These are phyloP conservation scores for Ornithoptera priamus DNA, from an alignment of 2,888 invertebrate genomes.

Conservation along the genomic window DNA sequence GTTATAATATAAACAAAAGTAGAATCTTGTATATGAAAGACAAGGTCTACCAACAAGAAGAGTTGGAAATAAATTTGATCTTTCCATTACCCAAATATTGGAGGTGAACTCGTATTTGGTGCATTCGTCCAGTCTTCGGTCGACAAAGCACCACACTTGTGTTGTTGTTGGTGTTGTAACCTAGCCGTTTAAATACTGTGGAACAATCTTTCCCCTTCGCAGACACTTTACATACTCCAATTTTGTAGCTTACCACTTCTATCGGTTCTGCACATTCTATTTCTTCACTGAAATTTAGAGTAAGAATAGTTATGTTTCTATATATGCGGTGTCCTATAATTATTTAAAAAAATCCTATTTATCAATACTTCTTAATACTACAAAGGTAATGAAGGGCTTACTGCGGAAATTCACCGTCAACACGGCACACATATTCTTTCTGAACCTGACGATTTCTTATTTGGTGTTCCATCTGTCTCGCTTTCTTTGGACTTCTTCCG, in stretches of 20 bases:
- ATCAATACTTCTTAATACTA: no score
- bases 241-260: constrained; percentile 96
- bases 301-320: neutral
- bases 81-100: constrained; percentile 91
- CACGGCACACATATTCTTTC: constrained; percentile 97
- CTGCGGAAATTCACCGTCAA: constrained; percentile 96
- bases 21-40: no score
- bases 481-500: constrained; percentile 95
- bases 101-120: constrained; percentile 98
- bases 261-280: constrained; percentile 94
- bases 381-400: constrained; percentile 71
- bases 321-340: no score
- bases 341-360: no score
- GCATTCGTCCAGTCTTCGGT: constrained; percentile 98
- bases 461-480: constrained; percentile 96
- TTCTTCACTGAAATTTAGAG: constrained; percentile 80
- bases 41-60: no score
- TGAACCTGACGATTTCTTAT: constrained; percentile 94
- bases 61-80: no score
- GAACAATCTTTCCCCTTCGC: constrained; percentile 95
- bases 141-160: constrained; percentile 96
- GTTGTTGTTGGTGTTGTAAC: constrained; percentile 92
- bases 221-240: constrained; percentile 97
- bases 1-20: no score
- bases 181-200: constrained; percentile 94